Evolutionary conservation across 2,797 vertebrate species (phyloP).

Genomic region (Pristis pectinata): DNA sequence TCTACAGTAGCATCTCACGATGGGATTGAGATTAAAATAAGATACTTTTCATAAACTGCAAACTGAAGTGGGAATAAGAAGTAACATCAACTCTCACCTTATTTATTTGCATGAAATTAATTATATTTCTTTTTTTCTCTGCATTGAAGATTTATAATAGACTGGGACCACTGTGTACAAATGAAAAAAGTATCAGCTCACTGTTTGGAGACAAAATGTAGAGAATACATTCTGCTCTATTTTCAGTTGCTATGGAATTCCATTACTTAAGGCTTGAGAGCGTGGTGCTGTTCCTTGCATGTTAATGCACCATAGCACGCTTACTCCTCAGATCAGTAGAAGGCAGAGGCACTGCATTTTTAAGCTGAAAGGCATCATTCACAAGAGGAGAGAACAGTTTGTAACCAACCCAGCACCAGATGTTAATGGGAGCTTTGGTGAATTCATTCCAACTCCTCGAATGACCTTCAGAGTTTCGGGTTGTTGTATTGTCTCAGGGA

Average conservation of each 20-base stretch:
- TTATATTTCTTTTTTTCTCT: constrained; percentile 18
- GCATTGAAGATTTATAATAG: constrained; percentile 47
- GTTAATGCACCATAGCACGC: constrained; percentile 38
- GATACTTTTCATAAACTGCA: neutral
- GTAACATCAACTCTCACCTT: neutral
- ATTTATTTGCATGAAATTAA: constrained; percentile 25
- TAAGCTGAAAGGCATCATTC: constrained; percentile 42
- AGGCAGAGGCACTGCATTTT: constrained; percentile 39
- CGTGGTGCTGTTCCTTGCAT: constrained; percentile 39
- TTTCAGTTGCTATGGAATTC: constrained; percentile 44
- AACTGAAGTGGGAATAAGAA: constrained; percentile 25
- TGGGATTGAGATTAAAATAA: constrained; percentile 19
- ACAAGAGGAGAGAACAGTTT: constrained; percentile 40
- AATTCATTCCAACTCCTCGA: constrained; percentile 38
- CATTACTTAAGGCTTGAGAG: neutral
- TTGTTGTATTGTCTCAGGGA: constrained; percentile 13
- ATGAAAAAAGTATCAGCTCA: constrained; percentile 40
- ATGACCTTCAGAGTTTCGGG: constrained; percentile 24
- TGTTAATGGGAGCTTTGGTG: constrained; percentile 40
- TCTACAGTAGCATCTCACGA: neutral
- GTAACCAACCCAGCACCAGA: constrained; percentile 29
- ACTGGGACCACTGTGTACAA: constrained; percentile 40
- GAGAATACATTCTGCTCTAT: constrained; percentile 32
- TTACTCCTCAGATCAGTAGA: constrained; percentile 38
- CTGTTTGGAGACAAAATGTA: constrained; percentile 43